Evolutionary conservation across 2,888 invertebrate genomes (phyloP), one percentile per base, ranked within the genome.

Genomic region (Drosophila lutescens): DNA sequence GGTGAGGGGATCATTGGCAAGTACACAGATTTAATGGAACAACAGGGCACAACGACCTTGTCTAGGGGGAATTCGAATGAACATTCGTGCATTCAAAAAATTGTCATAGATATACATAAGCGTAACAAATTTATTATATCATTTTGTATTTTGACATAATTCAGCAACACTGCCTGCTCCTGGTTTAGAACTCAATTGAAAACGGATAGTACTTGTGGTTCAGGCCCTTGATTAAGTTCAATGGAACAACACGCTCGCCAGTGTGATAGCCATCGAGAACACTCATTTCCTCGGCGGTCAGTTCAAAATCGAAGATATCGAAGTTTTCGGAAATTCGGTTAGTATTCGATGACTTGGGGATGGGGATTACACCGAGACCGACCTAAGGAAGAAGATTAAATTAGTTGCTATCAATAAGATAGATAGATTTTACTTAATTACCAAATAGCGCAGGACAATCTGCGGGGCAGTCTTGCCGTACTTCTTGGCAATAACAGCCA

Each of bases 401-500:
- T 62, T 41, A 17, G 40, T 10, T 17, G 5, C 1, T 10, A 5
- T 13, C 2, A 2, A 12, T 12, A 1, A 4, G 1, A 38, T 5
- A 4, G 2, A 2, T 0, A n/a, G 5, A 34, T 0, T 10, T 0
- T 10, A 1, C 0, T 0, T 15, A 43, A n/a, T 49, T 43, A 95
- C 95, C 93, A 95, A 91, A 91, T 94, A 95, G 90, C 95, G 93
- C 23, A 95, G 86, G 0, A 93, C 92, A 17, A 95, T 88, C 91
- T 95, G 95, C 0, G 95, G 94, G 0, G 94, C 92, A 0, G 94
- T 94, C 91, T 95, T 95, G 1, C 93, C 93, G 72, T 95, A 94
- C 67, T 95, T 95, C 9, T 92, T 90, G 0, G 93, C 94, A 12
- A 95, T 93, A 34, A 90, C 92, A 6, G 92, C 82, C 1, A 95